These are phyloP conservation scores for Gobionotothen gibberifrons DNA, from an alignment of 2,797 vertebrate genomes.

Conservation along the genomic window DNA sequence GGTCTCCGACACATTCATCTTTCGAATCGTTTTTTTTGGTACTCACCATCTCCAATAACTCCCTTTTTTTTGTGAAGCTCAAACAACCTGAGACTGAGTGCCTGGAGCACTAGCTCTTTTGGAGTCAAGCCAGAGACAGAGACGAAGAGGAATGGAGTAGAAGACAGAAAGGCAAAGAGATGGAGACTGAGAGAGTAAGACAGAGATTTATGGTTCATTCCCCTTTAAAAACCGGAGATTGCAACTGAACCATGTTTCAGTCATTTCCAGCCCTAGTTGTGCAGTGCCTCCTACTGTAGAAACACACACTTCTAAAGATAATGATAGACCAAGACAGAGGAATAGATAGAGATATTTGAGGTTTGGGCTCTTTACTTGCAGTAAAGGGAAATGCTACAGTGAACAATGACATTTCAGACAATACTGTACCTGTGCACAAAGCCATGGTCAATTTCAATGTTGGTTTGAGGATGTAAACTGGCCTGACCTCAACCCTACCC, in stretches of 20 bases:
- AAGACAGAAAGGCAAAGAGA: constrained; percentile 38
- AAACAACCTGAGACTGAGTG: constrained; percentile 65
- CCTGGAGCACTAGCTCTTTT: constrained; percentile 68
- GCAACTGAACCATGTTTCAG: constrained; percentile 36
- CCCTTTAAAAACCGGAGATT: constrained; percentile 10
- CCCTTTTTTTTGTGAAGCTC: constrained; percentile 48
- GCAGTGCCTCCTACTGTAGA: constrained; percentile 27
- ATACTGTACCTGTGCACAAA: not conserved
- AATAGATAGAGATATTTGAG: not conserved
- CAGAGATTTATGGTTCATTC: constrained; percentile 37
- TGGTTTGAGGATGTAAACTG: not conserved
- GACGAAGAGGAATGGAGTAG: constrained; percentile 26
- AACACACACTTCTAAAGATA: constrained; percentile 1
- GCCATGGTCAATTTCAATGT: not conserved
- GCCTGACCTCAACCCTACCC: not conserved
- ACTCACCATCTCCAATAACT: constrained; percentile 46
- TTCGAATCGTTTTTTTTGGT: constrained; percentile 17
- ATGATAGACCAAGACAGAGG: not conserved
- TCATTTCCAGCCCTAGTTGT: constrained; percentile 21
- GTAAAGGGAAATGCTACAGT: not conserved
- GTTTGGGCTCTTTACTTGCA: not conserved
- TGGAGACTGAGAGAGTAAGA: constrained; percentile 34
- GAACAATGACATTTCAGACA: not conserved
- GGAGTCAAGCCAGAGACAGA: constrained; percentile 61
- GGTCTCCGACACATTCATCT: constrained; percentile 36